Conservation (phyloP, 2,113 vertebrate species). For the Hassar affinis region DNA sequence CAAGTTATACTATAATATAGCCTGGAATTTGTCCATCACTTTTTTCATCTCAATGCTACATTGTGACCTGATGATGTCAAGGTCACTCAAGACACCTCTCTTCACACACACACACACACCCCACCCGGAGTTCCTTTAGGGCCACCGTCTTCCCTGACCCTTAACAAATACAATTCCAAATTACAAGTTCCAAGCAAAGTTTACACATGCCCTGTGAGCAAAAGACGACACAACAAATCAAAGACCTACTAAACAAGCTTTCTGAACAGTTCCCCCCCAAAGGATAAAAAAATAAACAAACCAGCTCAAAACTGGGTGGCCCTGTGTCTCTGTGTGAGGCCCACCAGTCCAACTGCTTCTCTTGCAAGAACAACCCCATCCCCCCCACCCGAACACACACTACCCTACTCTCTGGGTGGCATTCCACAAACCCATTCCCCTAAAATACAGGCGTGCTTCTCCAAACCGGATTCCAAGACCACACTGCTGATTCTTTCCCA, state of each 20-base stretch:
- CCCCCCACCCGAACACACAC: conserved; percentile 47
- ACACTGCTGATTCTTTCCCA: conserved; percentile 23
- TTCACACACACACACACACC: conserved; percentile 25
- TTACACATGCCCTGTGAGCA: conserved; percentile 64
- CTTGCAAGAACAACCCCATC: conserved; percentile 68
- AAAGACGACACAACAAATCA: conserved; percentile 75
- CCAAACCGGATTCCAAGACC: conserved; percentile 35
- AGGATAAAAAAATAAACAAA: conserved; percentile 81
- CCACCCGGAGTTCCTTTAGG: conserved; percentile 27
- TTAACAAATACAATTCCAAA: conserved; percentile 51
- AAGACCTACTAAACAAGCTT: conserved; percentile 76
- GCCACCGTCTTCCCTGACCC: conserved; percentile 53
- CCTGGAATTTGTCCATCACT: background rate
- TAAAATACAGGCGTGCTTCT: conserved; percentile 30
- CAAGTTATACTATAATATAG: no score
- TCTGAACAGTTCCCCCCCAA: conserved; percentile 65
- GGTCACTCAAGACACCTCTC: background rate
- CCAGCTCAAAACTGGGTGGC: conserved; percentile 76
- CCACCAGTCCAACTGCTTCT: conserved; percentile 77
- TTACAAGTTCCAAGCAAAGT: conserved; percentile 64
- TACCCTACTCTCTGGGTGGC: conserved; percentile 74
- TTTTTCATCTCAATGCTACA: background rate
- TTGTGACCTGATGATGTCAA: background rate
- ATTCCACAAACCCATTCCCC: conserved; percentile 60
- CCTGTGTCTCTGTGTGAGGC: conserved; percentile 76